Conservation (phyloP, 35 echinoderm and acorn worm genomes). For the Lytechinus pictus region DNA sequence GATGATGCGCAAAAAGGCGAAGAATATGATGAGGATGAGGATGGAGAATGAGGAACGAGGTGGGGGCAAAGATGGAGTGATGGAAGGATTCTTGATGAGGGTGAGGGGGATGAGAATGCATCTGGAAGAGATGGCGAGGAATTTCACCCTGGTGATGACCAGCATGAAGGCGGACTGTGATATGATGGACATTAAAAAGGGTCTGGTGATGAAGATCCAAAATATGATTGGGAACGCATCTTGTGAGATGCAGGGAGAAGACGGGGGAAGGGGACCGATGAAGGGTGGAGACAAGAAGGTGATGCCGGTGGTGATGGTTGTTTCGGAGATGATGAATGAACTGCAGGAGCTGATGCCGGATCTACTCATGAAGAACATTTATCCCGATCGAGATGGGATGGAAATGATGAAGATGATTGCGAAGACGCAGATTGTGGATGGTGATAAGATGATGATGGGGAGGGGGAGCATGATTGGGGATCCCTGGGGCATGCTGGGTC, state of each 20-base stretch:
- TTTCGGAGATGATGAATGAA: neutral
- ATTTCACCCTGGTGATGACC: neutral
- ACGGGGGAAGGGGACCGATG: neutral
- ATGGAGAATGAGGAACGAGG: neutral
- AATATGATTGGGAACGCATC: neutral
- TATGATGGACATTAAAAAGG: neutral
- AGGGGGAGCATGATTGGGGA: neutral
- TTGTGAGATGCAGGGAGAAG: neutral
- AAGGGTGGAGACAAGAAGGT: neutral
- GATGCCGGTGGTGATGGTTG: neutral
- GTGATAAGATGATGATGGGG: constrained; percentile 2
- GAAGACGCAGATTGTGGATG: neutral
- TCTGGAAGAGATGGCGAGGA: neutral
- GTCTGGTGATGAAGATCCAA: neutral
- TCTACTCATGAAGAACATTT: neutral
- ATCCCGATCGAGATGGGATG: neutral
- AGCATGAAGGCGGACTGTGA: neutral
- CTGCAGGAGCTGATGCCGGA: neutral
- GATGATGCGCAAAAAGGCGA: neutral
- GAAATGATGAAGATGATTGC: neutral
- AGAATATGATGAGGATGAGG: neutral
- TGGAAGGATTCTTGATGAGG: neutral
- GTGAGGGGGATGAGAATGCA: neutral
- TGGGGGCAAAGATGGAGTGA: neutral
- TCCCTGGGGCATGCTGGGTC: constrained; percentile 3